phyloP scores from a whole-genome alignment of 1,140 invertebrate genomes.

The Drosophila burlai region DNA sequence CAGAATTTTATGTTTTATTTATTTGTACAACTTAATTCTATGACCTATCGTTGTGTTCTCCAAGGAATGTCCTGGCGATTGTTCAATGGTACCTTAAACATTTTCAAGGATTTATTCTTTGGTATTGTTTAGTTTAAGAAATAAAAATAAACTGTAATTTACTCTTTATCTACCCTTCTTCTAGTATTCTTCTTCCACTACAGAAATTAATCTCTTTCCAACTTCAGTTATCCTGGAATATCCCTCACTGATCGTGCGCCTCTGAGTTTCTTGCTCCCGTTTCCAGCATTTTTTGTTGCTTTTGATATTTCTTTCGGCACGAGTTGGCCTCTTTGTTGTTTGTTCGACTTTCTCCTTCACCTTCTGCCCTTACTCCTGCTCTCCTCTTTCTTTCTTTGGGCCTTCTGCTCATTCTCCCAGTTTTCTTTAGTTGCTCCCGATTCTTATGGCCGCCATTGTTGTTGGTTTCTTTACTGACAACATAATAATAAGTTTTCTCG shows the following conservation, averaged over 20 bases:
- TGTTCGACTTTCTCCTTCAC: constrained; percentile 6
- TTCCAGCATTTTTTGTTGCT: constrained; percentile 8
- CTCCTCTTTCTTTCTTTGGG: not conserved
- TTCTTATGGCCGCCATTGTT: constrained; percentile 49
- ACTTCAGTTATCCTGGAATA: not conserved
- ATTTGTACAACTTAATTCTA: no score
- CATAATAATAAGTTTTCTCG: constrained; percentile 80
- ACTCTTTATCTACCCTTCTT: no score
- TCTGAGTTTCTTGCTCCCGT: constrained; percentile 14
- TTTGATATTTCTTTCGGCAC: constrained; percentile 29
- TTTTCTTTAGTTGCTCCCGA: constrained; percentile 5
- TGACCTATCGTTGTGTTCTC: no score
- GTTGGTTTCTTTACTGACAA: constrained; percentile 73
- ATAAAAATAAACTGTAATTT: no score
- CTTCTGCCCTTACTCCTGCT: not conserved
- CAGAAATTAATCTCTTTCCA: not conserved
- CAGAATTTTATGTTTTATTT: no score
- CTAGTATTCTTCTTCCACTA: not conserved
- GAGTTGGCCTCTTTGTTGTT: constrained; percentile 47
- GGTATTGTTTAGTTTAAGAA: not conserved
- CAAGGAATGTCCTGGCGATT: no score
- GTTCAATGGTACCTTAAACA: not conserved
- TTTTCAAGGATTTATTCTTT: not conserved
- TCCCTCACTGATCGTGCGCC: constrained; percentile 1
- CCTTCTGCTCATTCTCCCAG: not conserved